A percentile compares a stretch with the other conserved stretches of the same genome.
These are phyloP conservation scores for Phataginus tricuspis DNA, from an alignment of 2,797 vertebrate species.

Conservation along the genomic window DNA sequence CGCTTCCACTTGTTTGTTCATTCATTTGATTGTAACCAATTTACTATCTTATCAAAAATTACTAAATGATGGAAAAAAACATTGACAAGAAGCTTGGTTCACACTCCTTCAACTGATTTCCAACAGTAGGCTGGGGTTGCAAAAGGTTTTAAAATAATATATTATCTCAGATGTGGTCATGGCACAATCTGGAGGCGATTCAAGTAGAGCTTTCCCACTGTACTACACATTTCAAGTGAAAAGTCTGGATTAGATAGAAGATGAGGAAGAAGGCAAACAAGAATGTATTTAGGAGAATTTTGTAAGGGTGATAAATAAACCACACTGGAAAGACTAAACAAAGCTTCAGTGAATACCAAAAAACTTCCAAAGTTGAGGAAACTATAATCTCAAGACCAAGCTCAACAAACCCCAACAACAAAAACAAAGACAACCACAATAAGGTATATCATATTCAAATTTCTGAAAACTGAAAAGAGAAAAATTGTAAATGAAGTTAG, in stretches of 20 bases:
- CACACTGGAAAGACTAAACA: not conserved
- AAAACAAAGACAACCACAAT: not conserved
- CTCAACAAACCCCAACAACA: not conserved
- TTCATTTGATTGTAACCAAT: not conserved
- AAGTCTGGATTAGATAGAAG: not conserved
- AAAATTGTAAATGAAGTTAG: not conserved
- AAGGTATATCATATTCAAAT: not conserved
- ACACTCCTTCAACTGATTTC: not conserved
- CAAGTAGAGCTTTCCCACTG: not conserved
- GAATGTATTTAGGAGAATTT: not conserved
- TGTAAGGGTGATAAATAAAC: not conserved
- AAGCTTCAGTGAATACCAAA: not conserved
- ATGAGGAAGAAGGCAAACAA: not conserved
- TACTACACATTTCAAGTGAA: not conserved
- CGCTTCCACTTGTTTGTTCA: not conserved
- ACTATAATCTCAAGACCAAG: not conserved
- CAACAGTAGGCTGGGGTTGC: not conserved
- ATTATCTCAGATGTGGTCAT: not conserved
- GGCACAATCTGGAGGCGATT: not conserved
- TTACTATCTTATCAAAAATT: slow-evolving; percentile 9
- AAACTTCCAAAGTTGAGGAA: not conserved
- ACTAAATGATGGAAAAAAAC: slow-evolving; percentile 9
- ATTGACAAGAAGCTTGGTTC: not conserved
- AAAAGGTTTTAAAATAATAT: not conserved
- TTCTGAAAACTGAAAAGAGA: not conserved